Evolutionary conservation across 1,140 invertebrate species (phyloP).

Genomic region (Nephotettix cincticeps): DNA sequence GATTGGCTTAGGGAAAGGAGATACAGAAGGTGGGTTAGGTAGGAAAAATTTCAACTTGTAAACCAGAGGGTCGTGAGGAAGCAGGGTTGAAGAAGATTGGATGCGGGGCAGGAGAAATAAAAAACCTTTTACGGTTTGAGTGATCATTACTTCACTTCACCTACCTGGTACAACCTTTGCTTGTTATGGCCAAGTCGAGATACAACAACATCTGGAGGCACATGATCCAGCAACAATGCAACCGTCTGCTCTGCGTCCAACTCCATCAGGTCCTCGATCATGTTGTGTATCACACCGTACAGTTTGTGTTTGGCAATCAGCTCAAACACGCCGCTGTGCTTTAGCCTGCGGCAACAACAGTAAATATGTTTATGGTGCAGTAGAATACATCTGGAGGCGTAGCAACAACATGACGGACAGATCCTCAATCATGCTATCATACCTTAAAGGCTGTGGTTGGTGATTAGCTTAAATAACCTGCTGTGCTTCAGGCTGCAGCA

Average conservation of each 20-base stretch:
- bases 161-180: slow-evolving; percentile 30
- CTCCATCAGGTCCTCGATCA: slow-evolving; percentile 88
- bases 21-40: too few relatives aligned
- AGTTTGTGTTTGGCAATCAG: slow-evolving; percentile 91
- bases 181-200: slow-evolving; percentile 75
- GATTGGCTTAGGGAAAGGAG: too few relatives aligned
- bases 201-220: slow-evolving; percentile 80
- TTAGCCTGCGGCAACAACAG: slow-evolving; percentile 56
- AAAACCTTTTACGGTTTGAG: too few relatives aligned
- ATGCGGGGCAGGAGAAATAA: too few relatives aligned
- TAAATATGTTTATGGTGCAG: too few relatives aligned
- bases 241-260: slow-evolving; percentile 84
- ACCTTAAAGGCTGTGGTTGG: slow-evolving; percentile 81
- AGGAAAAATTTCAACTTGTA: too few relatives aligned
- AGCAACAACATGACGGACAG: too few relatives aligned
- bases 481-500: slow-evolving; percentile 73
- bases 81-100: too few relatives aligned
- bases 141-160: too few relatives aligned
- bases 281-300: slow-evolving; percentile 74
- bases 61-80: too few relatives aligned
- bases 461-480: slow-evolving; percentile 88
- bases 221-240: slow-evolving; percentile 71
- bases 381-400: too few relatives aligned
- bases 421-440: slow-evolving; percentile 83
- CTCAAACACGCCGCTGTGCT: slow-evolving; percentile 87